Evolutionary conservation across 2,888 invertebrate species (phyloP), one percentile per base, ranked within the genome.

Genomic region (Electrophaes corylata): DNA sequence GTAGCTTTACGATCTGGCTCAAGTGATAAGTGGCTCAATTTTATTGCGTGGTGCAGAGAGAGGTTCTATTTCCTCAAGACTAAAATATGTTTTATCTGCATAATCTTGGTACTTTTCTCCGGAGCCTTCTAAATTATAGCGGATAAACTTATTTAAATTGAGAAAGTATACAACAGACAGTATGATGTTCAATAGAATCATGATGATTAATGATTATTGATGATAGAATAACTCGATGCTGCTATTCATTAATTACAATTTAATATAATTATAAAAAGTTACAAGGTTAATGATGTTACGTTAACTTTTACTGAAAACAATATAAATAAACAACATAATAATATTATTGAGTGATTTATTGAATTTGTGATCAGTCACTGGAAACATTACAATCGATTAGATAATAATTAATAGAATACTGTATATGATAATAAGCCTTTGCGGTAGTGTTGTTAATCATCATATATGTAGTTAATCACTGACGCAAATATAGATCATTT

Each of bases 321-420:
- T 16, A 16, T 37, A 14, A 37, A 10, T 0, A 37, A 37, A 16
- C 11, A 47, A 46, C 26, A 41, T 20, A 16, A 41, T 20, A 16
- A 41, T 43, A 26, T 44, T 45, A 8, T 19, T 2, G 40, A 39
- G 44, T 52, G 52, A 39, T 46, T 35, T 43, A 43, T 14, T 11
- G 12, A 53, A 44, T 37, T 37, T 4, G 31, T 29, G 29, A 45
- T 45, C 26, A 18, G 29, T 52, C 20, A 33, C 20, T 46, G 31
- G 12, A 48, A 48, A 48, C 35, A 44, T 49, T 44, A 49, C 5
- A 44, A 55, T 44, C 55, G 49, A 44, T 49, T 55, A 49, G 55
- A 49, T 55, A 37, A 49, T 19, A 19, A 14, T 43, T 54, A 54
- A 54, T 46, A 48, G 26, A 55, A 44, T 33, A 23, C 16, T 41